Percentiles rank a stretch among this genome's conserved stretches.
phyloP scores from a whole-genome alignment of 2,113 vertebrate genomes.

The Microtus oregoni region DNA sequence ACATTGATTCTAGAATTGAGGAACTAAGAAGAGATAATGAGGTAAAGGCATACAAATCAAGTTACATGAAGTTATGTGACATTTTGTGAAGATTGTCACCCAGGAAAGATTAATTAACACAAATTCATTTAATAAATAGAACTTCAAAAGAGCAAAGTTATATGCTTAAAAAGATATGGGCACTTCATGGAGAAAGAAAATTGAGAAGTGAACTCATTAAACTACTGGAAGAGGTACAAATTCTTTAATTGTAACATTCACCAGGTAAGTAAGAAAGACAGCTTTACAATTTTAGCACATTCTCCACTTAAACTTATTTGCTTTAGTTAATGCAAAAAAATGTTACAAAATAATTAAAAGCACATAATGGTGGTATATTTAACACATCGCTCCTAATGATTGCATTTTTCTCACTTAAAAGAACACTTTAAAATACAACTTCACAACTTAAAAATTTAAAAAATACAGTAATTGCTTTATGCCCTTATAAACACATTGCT shows the following conservation, averaged over 20 bases:
- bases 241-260: conserved; percentile 18
- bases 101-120: neutral
- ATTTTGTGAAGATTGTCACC: neutral
- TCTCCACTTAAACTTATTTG: neutral
- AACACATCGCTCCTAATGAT: conserved; percentile 3
- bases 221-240: neutral
- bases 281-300: neutral
- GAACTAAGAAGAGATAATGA: conserved; percentile 35
- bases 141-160: neutral
- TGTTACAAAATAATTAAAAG: neutral
- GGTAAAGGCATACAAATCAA: neutral
- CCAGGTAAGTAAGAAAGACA: neutral
- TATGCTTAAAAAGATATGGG: neutral
- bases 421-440: conserved; percentile 35
- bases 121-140: neutral
- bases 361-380: neutral
- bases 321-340: conserved; percentile 1
- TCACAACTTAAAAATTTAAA: neutral
- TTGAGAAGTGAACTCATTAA: conserved; percentile 16
- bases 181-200: neutral
- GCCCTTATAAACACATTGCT: too few relatives aligned
- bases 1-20: neutral
- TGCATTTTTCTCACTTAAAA: neutral
- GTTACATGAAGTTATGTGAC: conserved; percentile 2
- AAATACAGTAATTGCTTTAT: neutral